These are phyloP conservation scores for Macrotis lagotis DNA, from an alignment of 2,113 vertebrate genomes.

Conservation along the genomic window DNA sequence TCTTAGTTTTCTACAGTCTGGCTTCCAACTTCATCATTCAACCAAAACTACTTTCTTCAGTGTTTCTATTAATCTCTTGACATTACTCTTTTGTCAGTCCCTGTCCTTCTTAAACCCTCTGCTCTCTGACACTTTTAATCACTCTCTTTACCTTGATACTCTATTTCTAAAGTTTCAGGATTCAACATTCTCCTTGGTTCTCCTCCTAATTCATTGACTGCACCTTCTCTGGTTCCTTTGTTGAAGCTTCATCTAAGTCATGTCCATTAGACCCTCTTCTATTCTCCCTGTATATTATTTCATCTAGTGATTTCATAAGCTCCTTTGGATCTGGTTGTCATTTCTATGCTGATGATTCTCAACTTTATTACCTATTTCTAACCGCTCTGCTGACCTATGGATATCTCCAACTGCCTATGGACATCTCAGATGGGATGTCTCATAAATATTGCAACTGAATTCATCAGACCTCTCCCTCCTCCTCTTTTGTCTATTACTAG, in stretches of 20 bases:
- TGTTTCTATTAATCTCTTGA: not conserved
- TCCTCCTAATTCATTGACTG: not conserved
- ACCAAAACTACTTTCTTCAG: not conserved
- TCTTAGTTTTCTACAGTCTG: not conserved
- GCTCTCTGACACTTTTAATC: not conserved
- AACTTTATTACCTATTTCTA: not conserved
- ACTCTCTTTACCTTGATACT: not conserved
- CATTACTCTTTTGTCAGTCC: not conserved
- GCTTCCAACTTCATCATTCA: not conserved
- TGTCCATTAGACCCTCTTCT: not conserved
- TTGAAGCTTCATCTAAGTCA: not conserved
- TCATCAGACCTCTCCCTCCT: not conserved
- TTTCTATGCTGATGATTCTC: not conserved
- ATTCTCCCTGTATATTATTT: not conserved
- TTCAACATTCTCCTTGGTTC: not conserved
- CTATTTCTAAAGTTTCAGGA: not conserved
- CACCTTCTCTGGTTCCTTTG: not conserved
- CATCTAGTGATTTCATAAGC: not conserved
- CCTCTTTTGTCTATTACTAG: not conserved
- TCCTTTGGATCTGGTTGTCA: not conserved
- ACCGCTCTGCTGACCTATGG: not conserved
- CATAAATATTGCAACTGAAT: not conserved
- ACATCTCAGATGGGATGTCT: not conserved
- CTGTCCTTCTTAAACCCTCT: not conserved
- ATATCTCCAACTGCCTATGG: not conserved